phyloP scores from a whole-genome alignment of 2,113 vertebrate species.

The Marcusenius ussheri region DNA sequence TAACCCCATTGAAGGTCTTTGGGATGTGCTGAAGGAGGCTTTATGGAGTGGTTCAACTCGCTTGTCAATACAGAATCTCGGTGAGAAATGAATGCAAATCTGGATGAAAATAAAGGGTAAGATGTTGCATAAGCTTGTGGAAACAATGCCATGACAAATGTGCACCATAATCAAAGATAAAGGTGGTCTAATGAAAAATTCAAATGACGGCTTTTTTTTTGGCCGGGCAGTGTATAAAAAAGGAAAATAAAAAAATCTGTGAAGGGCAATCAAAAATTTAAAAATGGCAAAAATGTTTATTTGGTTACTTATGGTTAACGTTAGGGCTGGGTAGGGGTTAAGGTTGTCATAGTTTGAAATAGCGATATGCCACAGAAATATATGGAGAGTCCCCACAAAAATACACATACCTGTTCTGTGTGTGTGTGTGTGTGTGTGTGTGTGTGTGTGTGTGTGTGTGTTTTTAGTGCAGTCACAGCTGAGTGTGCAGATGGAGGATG shows the following conservation, averaged over 20 bases:
- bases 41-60: too few species aligned
- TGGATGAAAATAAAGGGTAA: too few species aligned
- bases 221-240: too few species aligned
- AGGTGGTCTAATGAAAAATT: too few species aligned
- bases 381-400: neutral
- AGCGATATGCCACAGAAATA: neutral
- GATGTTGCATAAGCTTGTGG: too few species aligned
- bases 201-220: too few species aligned
- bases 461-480: slow-evolving; percentile 52
- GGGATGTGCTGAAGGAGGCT: too few species aligned
- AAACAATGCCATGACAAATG: too few species aligned
- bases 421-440: slow-evolving; percentile 53
- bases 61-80: too few species aligned
- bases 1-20: too few species aligned
- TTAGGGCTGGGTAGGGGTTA: neutral
- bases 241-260: neutral
- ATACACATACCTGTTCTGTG: neutral
- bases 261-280: neutral
- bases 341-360: neutral
- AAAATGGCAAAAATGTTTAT: neutral
- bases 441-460: slow-evolving; percentile 46
- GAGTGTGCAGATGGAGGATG: slow-evolving; percentile 49
- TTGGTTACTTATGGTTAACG: neutral
- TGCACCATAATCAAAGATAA: too few species aligned
- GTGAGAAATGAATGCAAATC: too few species aligned